phyloP scores from a whole-genome alignment of 2,888 invertebrate species.

The Drosophila mercatorum region DNA sequence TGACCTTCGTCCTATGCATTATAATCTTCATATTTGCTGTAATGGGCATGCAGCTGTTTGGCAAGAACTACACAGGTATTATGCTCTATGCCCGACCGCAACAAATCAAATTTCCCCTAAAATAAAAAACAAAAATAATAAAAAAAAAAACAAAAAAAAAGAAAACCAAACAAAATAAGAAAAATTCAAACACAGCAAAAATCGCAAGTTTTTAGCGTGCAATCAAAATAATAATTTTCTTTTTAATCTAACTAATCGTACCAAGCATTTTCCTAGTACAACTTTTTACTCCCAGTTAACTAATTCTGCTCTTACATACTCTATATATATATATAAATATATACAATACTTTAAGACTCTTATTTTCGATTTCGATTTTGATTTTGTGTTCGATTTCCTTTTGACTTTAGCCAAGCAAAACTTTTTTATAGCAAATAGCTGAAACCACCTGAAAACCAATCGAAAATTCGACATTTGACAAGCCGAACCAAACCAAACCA shows the following conservation, averaged over 20 bases:
- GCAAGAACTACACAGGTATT: slow-evolving; percentile 94
- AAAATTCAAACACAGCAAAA: slow-evolving; percentile 41
- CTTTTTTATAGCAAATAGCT: slow-evolving; percentile 32
- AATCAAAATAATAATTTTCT: slow-evolving; percentile 45
- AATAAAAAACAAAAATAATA: slow-evolving; percentile 1
- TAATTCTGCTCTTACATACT: slow-evolving; percentile 6
- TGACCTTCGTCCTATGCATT: slow-evolving; percentile 98
- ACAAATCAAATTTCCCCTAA: slow-evolving; percentile 5
- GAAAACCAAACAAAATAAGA: slow-evolving; percentile 8
- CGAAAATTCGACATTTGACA: slow-evolving; percentile 43
- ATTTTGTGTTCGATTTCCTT: slow-evolving; percentile 5
- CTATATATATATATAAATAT: not conserved
- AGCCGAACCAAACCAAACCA: slow-evolving; percentile 15
- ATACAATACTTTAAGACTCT: not conserved
- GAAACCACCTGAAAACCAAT: slow-evolving; percentile 25
- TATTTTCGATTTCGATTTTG: slow-evolving; percentile 14
- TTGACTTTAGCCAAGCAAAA: slow-evolving; percentile 25
- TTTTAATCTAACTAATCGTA: slow-evolving; percentile 39
- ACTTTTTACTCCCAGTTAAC: slow-evolving; percentile 58
- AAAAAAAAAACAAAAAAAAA: slow-evolving; percentile 5
- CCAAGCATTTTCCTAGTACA: slow-evolving; percentile 61
- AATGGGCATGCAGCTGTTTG: slow-evolving; percentile 99
- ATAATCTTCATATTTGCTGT: slow-evolving; percentile 99
- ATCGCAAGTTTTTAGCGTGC: slow-evolving; percentile 73
- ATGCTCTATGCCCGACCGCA: slow-evolving; percentile 74